Percentiles rank a stretch among this genome's conserved stretches.
Evolutionary conservation across 2,797 vertebrate genomes (phyloP).

Genomic region (Hypotaenidia okinawae): DNA sequence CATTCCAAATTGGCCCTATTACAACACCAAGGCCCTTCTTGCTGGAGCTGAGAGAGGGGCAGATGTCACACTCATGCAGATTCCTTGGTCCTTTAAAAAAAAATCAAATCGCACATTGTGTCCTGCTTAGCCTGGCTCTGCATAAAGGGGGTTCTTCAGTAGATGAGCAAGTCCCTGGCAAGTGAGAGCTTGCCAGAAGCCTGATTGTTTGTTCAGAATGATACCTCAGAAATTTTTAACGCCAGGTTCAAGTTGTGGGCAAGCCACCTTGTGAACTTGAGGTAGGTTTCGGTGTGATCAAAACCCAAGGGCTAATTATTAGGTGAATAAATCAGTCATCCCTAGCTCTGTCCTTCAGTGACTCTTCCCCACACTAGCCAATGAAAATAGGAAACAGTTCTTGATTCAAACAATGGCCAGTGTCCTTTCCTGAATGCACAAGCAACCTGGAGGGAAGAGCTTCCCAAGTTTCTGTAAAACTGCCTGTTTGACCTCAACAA

Average conservation of each 20-base stretch:
- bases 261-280: background rate
- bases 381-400: background rate
- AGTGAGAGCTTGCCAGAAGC: background rate
- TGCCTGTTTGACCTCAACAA: background rate
- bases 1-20: background rate
- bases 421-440: background rate
- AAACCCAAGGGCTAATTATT: background rate
- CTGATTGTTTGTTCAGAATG: background rate
- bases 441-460: background rate
- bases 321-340: background rate
- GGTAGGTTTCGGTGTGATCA: background rate
- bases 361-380: background rate
- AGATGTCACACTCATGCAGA: background rate
- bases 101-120: background rate
- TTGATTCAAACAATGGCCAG: background rate
- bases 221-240: background rate
- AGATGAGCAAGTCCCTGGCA: background rate
- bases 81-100: background rate
- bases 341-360: background rate
- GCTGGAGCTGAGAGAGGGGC: background rate
- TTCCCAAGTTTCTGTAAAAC: background rate
- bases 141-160: background rate
- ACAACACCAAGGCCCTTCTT: background rate
- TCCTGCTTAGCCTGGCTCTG: background rate
- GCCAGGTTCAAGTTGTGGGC: background rate